Evolutionary conservation across 2,113 vertebrate genomes (phyloP).

Genomic region (Etheostoma cragini): DNA sequence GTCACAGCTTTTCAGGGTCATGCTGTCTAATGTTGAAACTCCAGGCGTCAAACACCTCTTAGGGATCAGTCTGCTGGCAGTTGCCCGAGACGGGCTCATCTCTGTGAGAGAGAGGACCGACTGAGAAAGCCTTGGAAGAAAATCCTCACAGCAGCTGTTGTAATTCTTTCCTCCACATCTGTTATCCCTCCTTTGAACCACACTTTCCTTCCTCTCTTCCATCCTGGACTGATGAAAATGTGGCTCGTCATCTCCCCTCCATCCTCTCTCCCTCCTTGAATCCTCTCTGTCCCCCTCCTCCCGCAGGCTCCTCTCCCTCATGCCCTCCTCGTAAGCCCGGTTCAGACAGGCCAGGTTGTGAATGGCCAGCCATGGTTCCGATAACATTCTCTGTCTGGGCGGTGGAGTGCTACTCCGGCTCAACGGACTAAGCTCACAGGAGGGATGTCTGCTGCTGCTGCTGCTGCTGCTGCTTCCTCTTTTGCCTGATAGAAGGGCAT

Average conservation of each 20-base stretch:
- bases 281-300: constrained; percentile 30
- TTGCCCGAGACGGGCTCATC: constrained; percentile 13
- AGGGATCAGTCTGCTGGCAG: neutral
- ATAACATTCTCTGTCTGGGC: constrained; percentile 61
- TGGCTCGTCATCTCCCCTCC: neutral
- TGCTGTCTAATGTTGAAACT: neutral
- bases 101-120: constrained; percentile 42
- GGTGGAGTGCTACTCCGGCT: constrained; percentile 13
- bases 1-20: neutral
- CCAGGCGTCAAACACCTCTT: neutral
- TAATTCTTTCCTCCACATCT: constrained; percentile 17
- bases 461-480: constrained; percentile 43
- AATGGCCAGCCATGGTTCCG: constrained; percentile 77
- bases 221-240: constrained; percentile 9
- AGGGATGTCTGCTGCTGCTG: constrained; percentile 30
- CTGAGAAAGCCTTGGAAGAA: constrained; percentile 23
- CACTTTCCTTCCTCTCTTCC: neutral
- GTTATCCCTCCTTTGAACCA: constrained; percentile 13
- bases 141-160: neutral
- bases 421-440: constrained; percentile 29
- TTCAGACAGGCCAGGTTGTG: constrained; percentile 74
- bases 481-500: constrained; percentile 22
- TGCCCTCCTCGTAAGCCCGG: constrained; percentile 63
- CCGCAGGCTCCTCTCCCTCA: constrained; percentile 20
- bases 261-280: neutral